phyloP scores from a whole-genome alignment of 2,113 vertebrate species.

The Atrichornis clamosus region DNA sequence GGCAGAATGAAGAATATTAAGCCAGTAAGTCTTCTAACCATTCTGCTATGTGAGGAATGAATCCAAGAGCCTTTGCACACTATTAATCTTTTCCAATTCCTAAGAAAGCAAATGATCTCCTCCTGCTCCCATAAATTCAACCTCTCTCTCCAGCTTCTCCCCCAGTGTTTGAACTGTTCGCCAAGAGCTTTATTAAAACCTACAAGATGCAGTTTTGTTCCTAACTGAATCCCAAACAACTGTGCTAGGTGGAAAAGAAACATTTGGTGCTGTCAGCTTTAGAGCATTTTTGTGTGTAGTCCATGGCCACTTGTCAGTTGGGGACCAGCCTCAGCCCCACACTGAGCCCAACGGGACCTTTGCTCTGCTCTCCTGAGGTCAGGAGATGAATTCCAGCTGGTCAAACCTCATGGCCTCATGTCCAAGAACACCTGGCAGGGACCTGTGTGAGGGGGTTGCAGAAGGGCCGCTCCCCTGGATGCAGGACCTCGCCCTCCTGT shows the following conservation, averaged over 20 bases:
- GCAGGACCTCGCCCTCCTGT: background rate
- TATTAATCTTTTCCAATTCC: constrained; percentile 46
- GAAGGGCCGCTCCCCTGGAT: background rate
- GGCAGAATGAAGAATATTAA: background rate
- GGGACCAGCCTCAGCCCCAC: background rate
- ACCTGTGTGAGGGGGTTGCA: fast-evolving
- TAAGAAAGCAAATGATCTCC: constrained; percentile 26
- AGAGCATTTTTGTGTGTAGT: constrained; percentile 32
- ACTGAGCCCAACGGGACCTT: background rate
- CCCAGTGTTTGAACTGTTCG: constrained; percentile 15
- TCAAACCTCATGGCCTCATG: fast-evolving
- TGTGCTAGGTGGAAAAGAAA: constrained; percentile 32
- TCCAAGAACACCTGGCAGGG: background rate
- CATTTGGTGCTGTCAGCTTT: constrained; percentile 43
- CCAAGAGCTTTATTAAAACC: constrained; percentile 59
- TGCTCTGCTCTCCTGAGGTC: background rate
- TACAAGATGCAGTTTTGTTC: constrained; percentile 40
- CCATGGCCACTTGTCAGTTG: constrained; percentile 10
- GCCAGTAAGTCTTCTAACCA: background rate
- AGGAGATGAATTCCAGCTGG: background rate
- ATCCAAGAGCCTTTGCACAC: constrained; percentile 40
- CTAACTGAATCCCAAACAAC: constrained; percentile 26
- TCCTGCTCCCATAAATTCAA: constrained; percentile 29
- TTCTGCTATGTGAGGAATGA: constrained; percentile 50
- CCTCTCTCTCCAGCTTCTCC: background rate